These are phyloP conservation scores for Himalopsyche kuldschensis DNA, from an alignment of 2,888 invertebrate species.

Conservation along the genomic window DNA sequence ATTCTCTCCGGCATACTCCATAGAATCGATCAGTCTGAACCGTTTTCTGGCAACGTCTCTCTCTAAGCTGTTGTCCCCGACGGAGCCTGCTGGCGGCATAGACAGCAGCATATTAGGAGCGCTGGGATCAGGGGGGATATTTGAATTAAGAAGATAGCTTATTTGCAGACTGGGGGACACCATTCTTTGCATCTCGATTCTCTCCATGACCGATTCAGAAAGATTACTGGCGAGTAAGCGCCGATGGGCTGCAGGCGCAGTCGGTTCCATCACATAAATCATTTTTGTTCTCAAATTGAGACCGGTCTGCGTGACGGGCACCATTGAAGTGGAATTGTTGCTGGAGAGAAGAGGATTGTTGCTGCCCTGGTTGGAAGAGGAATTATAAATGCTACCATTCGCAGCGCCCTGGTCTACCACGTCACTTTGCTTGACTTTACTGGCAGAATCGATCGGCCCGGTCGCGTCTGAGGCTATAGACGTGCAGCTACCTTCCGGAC, in stretches of 20 bases:
- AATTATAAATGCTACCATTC: slow-evolving; percentile 36
- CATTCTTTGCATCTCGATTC: slow-evolving; percentile 45
- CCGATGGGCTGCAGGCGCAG: slow-evolving; percentile 53
- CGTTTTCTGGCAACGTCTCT: slow-evolving; percentile 58
- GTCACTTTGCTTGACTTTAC: slow-evolving; percentile 43
- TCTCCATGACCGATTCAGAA: slow-evolving; percentile 45
- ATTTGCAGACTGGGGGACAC: slow-evolving; percentile 57
- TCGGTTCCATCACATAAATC: slow-evolving; percentile 56
- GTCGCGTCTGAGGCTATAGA: slow-evolving; percentile 53
- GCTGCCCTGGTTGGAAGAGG: slow-evolving; percentile 56
- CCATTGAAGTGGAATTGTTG: slow-evolving; percentile 54
- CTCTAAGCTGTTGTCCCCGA: slow-evolving; percentile 61
- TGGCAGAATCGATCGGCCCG: slow-evolving; percentile 25
- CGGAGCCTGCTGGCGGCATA: slow-evolving; percentile 56
- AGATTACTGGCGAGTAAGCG: slow-evolving; percentile 46
- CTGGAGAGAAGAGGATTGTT: slow-evolving; percentile 56
- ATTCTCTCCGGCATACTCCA: slow-evolving; percentile 58
- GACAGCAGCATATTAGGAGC: slow-evolving; percentile 46
- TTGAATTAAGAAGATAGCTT: slow-evolving; percentile 54
- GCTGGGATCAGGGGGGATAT: slow-evolving; percentile 45
- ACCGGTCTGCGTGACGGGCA: slow-evolving; percentile 52
- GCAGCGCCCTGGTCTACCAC: slow-evolving; percentile 53
- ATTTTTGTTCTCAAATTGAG: slow-evolving; percentile 52
- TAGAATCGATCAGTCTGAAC: slow-evolving; percentile 61
- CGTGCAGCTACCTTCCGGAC: slow-evolving; percentile 54